Evolutionary conservation across 2,113 vertebrate species (phyloP), one percentile per base, ranked within the genome.

Genomic region (Mirza zaza): DNA sequence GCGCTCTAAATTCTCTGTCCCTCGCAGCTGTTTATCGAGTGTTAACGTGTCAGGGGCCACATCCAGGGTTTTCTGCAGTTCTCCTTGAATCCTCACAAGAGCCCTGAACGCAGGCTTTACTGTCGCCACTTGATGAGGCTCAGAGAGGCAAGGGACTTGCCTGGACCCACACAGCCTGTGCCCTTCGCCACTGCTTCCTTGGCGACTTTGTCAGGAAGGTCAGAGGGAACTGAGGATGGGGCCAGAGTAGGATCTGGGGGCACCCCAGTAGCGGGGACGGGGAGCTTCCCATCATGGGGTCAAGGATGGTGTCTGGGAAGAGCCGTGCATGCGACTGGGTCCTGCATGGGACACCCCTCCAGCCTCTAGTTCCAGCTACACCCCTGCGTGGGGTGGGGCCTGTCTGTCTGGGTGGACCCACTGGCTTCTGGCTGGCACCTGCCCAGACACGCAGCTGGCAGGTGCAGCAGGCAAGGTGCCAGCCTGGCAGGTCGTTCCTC

Each of bases 211-310:
- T 88, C 34, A 11, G 21, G 18, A 10, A 65, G n/a, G 25, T 52
- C 85, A 67, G 55, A 20, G 3, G 34, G n/a, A 25, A 5, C 29
- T 39, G 27, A n/a, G 0, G 3, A 8, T 1, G 10, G 42, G 18
- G 39, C 55, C 42, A 12, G 5, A 42, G 36, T 9, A 50, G 76
- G 20, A 12, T 32, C n/a, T 65, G 21, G 52, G 79, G 39, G 61
- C 25, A 45, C 6, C 3, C 27, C 1, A 8, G 12, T 0, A 42
- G 55, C 2, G 4, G 27, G 32, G 11, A 2, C 7, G 13, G 11
- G 6, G 18, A 7, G 14, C 59, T 84, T 39, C 48, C 61, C 57
- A 3, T 1, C 8, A n/a, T 57, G 20, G 34, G 50, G 59, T 75
- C 63, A 15, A 34, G 1, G n/a, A 45, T 42, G 39, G 42, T 6